Percentiles rank a stretch among this genome's conserved stretches.
Conservation (phyloP, 1,140 invertebrate genomes). For the Panagrolaimus sp. region DNA sequence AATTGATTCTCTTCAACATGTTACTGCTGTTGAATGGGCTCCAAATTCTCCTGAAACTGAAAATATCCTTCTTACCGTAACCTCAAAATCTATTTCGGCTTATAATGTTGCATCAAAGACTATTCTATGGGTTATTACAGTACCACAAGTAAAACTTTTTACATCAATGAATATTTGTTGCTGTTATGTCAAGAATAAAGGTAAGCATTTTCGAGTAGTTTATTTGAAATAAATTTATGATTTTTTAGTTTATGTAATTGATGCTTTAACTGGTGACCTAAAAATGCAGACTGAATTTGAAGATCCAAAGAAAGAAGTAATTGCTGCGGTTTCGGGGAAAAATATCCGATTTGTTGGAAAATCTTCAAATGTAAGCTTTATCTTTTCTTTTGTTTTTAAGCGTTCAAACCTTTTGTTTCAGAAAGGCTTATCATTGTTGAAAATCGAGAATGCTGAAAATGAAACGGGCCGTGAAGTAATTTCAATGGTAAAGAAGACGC, state of each 20-base stretch:
- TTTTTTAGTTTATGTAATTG: background rate
- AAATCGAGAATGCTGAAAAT: slow-evolving; percentile 25
- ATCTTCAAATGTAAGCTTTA: slow-evolving; percentile 15
- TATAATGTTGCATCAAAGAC: slow-evolving; percentile 14
- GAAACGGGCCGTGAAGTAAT: slow-evolving; percentile 23
- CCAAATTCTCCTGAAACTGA: slow-evolving; percentile 11
- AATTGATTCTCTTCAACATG: slow-evolving; percentile 11
- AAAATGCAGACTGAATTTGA: slow-evolving; percentile 9
- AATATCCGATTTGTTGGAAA: slow-evolving; percentile 29
- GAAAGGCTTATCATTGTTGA: slow-evolving; percentile 26
- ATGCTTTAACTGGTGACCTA: background rate
- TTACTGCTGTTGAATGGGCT: slow-evolving; percentile 20
- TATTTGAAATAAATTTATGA: slow-evolving; percentile 14
- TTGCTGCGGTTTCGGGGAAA: slow-evolving; percentile 13
- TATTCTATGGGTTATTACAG: slow-evolving; percentile 23
- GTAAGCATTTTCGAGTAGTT: background rate
- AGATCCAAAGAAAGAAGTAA: background rate
- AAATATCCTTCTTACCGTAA: slow-evolving; percentile 22
- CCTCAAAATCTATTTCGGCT: slow-evolving; percentile 1
- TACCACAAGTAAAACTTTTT: slow-evolving; percentile 22
- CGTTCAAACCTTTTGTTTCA: background rate
- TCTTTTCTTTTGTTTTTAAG: background rate
- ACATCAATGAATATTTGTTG: slow-evolving; percentile 20
- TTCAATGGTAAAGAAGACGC: slow-evolving; percentile 18
- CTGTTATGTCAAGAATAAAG: slow-evolving; percentile 19